phyloP scores from a whole-genome alignment of 1,140 invertebrate genomes.

The Diorhabda elongata region DNA sequence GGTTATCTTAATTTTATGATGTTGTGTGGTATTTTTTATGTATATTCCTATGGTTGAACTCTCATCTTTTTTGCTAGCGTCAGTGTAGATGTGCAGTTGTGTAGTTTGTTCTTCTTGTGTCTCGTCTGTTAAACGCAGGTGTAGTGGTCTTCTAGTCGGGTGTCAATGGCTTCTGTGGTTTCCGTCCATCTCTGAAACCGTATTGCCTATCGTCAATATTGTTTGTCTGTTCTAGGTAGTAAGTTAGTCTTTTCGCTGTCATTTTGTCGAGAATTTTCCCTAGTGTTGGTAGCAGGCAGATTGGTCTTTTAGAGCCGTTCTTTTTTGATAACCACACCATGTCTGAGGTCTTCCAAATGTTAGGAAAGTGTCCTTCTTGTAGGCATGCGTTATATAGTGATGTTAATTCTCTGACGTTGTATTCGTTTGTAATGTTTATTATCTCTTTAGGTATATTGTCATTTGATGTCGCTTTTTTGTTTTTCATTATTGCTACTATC shows the following conservation, averaged over 20 bases:
- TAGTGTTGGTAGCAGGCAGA: neutral
- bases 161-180: conserved; percentile 17
- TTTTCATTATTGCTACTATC: neutral
- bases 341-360: neutral
- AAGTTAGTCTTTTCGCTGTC: conserved; percentile 1
- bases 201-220: conserved; percentile 8
- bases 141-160: neutral
- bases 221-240: neutral
- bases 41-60: neutral
- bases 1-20: too few relatives aligned
- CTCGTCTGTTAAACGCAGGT: too few relatives aligned
- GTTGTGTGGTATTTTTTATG: neutral
- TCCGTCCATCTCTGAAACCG: conserved; percentile 23
- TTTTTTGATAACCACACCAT: conserved; percentile 6
- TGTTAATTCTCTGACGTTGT: neutral
- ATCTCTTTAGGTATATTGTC: neutral
- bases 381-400: neutral
- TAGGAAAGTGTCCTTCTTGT: conserved; percentile 5
- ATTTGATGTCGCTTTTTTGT: neutral
- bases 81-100: neutral
- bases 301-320: neutral
- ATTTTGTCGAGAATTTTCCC: neutral
- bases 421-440: neutral
- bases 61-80: neutral
- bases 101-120: neutral